phyloP scores from a whole-genome alignment of 2,888 invertebrate genomes.

The Auanema sp. region DNA sequence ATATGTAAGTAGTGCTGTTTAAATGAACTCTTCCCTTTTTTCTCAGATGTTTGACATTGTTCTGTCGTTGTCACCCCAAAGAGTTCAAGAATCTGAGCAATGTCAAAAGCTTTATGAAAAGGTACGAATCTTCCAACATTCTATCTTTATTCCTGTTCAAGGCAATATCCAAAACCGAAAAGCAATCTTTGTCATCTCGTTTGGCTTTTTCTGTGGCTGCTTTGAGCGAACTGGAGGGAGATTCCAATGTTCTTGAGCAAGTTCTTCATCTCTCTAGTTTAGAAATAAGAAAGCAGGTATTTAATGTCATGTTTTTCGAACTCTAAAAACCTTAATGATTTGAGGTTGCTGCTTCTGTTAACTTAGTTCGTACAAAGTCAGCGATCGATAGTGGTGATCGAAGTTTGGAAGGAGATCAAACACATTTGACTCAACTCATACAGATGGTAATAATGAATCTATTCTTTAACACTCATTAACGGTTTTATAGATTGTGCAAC shows the following conservation, averaged over 20 bases:
- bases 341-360: constrained; percentile 38
- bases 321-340: background rate
- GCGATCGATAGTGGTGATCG: constrained; percentile 30
- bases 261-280: constrained; percentile 33
- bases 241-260: constrained; percentile 31
- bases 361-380: constrained; percentile 38
- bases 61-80: constrained; percentile 32
- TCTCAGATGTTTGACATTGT: constrained; percentile 42
- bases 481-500: constrained; percentile 34
- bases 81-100: constrained; percentile 35
- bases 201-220: constrained; percentile 27
- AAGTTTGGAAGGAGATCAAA: constrained; percentile 41
- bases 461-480: background rate
- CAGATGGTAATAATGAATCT: constrained; percentile 52
- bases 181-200: constrained; percentile 11
- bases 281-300: constrained; percentile 47
- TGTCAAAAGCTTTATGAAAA: constrained; percentile 25
- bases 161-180: constrained; percentile 1
- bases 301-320: background rate
- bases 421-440: constrained; percentile 49
- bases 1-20: constrained; percentile 27
- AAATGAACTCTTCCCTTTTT: background rate
- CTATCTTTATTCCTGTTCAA: constrained; percentile 6
- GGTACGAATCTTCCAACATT: background rate
- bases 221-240: constrained; percentile 35